Evolutionary conservation across 2,888 invertebrate genomes (phyloP).

Genomic region (Epirrita christyi): DNA sequence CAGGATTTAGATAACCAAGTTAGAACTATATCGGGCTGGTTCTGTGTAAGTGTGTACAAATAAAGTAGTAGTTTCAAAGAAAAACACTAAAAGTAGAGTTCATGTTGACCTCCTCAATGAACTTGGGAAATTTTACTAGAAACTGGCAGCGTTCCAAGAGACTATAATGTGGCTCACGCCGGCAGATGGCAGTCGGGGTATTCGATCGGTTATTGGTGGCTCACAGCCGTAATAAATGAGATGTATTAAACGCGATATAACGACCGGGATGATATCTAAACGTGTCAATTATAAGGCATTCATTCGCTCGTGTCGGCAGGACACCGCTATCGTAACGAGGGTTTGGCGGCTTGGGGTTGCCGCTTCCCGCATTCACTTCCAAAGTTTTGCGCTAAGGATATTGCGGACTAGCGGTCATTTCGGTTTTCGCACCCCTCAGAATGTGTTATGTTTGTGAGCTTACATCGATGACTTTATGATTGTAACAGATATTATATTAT

Average conservation of each 20-base stretch:
- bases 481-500: neutral
- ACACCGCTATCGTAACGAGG: conserved; percentile 31
- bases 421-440: conserved; percentile 32
- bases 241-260: conserved; percentile 30
- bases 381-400: conserved; percentile 30
- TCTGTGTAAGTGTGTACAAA: conserved; percentile 17
- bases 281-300: conserved; percentile 40
- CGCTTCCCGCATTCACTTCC: conserved; percentile 23
- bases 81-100: conserved; percentile 53
- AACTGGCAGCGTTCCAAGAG: conserved; percentile 61
- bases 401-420: conserved; percentile 35
- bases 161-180: conserved; percentile 44
- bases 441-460: conserved; percentile 26
- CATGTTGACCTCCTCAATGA: conserved; percentile 61
- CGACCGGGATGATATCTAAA: conserved; percentile 29
- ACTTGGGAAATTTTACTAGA: conserved; percentile 62
- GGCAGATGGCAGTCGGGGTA: conserved; percentile 50
- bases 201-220: conserved; percentile 47
- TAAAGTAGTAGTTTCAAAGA: conserved; percentile 45
- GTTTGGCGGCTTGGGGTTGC: conserved; percentile 36
- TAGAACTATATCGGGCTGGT: conserved; percentile 5
- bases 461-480: conserved; percentile 2
- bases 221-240: conserved; percentile 27
- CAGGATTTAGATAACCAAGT: neutral
- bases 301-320: conserved; percentile 19